Evolutionary conservation across 2,888 invertebrate species (phyloP).

Genomic region (Tenthredo livida): DNA sequence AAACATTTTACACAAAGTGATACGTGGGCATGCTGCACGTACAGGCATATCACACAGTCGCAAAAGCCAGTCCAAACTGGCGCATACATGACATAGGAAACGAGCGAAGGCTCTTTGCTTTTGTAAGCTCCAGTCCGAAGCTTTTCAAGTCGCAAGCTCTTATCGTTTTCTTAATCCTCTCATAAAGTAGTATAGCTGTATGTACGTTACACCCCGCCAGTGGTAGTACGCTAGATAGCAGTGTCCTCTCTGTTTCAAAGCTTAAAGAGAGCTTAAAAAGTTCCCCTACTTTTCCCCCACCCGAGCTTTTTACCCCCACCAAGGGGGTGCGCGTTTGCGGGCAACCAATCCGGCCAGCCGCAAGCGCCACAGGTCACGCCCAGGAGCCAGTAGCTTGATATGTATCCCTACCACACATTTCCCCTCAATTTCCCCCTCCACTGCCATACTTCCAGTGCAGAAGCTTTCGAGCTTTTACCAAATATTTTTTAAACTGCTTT

Average conservation of each 20-base stretch:
- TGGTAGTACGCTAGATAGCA: conserved; percentile 70
- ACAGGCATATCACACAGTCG: not conserved
- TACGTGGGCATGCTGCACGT: not conserved
- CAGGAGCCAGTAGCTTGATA: conserved; percentile 72
- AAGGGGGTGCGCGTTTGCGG: conserved; percentile 70
- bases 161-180: conserved; percentile 73
- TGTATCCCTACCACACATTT: conserved; percentile 60
- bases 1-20: not conserved
- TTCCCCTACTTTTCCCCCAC: conserved; percentile 64
- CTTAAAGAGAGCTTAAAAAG: conserved; percentile 74
- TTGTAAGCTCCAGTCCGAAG: conserved; percentile 66
- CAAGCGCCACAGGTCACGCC: conserved; percentile 75
- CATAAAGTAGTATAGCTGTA: conserved; percentile 65
- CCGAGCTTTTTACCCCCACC: conserved; percentile 61
- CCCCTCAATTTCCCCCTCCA: conserved; percentile 58
- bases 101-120: conserved; percentile 49
- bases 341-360: conserved; percentile 74
- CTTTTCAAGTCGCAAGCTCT: conserved; percentile 71
- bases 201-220: conserved; percentile 61
- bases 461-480: conserved; percentile 74
- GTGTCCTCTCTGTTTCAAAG: conserved; percentile 68
- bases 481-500: conserved; percentile 75
- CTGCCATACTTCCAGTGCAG: conserved; percentile 55
- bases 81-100: conserved; percentile 14
- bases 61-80: not conserved